Evolutionary conservation across 1,140 invertebrate genomes (phyloP), one percentile per base, ranked within the genome.

Genomic region (Drosophila persimilis): DNA sequence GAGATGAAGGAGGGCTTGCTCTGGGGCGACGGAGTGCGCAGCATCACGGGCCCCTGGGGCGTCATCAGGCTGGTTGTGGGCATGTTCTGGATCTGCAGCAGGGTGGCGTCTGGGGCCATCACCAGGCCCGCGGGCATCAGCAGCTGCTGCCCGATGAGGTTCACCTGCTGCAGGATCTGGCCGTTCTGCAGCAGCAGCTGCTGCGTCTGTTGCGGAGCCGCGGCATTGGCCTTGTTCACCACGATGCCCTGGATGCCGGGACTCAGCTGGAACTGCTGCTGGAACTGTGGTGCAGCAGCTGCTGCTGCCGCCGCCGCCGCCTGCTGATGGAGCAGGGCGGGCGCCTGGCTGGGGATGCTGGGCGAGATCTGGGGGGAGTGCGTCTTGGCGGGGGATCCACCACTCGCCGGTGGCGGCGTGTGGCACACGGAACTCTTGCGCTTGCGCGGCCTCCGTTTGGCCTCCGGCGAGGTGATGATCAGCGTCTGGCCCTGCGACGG

Each of bases 121-220:
- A 97, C 94, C 67, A 96, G 93, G 2, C 95, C 95, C 1, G 96
- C 95, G 3, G 96, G 96, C 48, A 97, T 94, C 50, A 97, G 95
- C 77, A 97, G 95, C 80, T 97, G 96, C 79, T 97, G 96, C 3
- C 95, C 94, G 78, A 96, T 95, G 24, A 96, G 93, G 92, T 96
- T 97, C 13, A 97, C 95, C 1, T 96, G 96, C 86, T 97, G 96
- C 24, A 94, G 57, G 11, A 91, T 89, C 54, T 91, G 89, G 0
- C 91, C 91, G 22, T 91, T 91, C 56, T 91, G 91, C 0, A 95
- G 91, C 29, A 97, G 91, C 91, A 97, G 96, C 26, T 96, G 96
- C 22, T 95, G 93, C 24, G 95, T 94, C 71, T 95, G 95, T 0
- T 94, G 69, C 0, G 94, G 86, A 94, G 95, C 15, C 93, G 95